A percentile compares a stretch with the other conserved stretches of the same genome.
These are phyloP conservation scores for Dryobates pubescens DNA, from an alignment of 2,797 vertebrate genomes.

Conservation along the genomic window DNA sequence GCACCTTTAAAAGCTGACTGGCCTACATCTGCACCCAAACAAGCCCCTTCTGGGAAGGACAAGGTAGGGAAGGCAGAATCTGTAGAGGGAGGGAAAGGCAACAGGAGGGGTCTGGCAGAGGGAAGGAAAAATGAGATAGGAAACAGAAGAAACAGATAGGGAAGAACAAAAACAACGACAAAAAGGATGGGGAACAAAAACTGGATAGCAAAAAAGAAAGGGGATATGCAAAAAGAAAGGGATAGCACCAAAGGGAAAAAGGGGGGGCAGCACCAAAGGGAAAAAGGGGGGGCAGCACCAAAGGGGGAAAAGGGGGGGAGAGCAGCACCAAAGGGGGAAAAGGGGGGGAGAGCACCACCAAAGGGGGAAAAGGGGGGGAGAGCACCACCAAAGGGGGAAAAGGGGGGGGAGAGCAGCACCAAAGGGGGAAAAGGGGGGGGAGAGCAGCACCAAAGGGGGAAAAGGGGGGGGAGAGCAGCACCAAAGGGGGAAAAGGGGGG, in stretches of 20 bases:
- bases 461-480: too few species aligned
- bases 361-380: background rate
- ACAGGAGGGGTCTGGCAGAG: background rate
- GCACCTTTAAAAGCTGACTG: background rate
- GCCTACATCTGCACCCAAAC: background rate
- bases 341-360: background rate
- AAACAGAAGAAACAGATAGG: background rate
- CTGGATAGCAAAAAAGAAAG: background rate
- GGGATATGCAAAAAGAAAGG: too few species aligned
- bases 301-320: background rate
- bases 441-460: background rate
- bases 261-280: background rate
- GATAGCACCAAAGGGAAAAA: background rate
- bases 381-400: too few species aligned
- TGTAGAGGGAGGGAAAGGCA: background rate
- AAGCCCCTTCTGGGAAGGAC: background rate
- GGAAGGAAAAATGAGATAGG: background rate
- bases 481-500: background rate
- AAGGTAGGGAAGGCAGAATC: background rate
- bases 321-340: too few species aligned
- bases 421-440: background rate
- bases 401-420: background rate
- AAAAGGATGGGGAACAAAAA: background rate
- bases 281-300: background rate
- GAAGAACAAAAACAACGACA: background rate